phyloP scores from a whole-genome alignment of 2,113 vertebrate species.

The Dasyprocta punctata region DNA sequence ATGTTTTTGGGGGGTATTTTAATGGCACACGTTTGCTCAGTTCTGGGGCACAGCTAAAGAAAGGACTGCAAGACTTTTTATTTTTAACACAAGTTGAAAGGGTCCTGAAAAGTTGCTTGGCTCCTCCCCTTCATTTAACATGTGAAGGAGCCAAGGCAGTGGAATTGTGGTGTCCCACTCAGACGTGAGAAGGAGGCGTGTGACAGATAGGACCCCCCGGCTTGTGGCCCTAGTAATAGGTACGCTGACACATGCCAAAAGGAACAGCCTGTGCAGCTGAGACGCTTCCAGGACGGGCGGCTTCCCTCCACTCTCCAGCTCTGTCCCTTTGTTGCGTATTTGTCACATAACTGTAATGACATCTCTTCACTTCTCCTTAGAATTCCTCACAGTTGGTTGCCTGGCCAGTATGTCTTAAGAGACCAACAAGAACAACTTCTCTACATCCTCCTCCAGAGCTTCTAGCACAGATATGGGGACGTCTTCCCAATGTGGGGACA shows the following conservation, averaged over 20 bases:
- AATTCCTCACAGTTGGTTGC: neutral
- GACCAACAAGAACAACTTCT: neutral
- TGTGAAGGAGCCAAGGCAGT: neutral
- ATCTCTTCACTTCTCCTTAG: neutral
- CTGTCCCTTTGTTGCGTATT: neutral
- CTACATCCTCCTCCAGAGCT: neutral
- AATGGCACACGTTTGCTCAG: neutral
- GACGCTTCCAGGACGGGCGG: neutral
- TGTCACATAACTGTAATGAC: neutral
- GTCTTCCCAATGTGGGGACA: neutral
- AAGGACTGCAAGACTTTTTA: neutral
- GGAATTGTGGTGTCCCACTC: neutral
- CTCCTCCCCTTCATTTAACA: neutral
- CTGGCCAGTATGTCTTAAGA: neutral
- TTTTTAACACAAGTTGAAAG: neutral
- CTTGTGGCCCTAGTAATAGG: too few species aligned
- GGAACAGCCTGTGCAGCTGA: neutral
- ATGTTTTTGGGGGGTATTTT: conserved; percentile 62
- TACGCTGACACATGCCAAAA: neutral
- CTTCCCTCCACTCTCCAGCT: neutral
- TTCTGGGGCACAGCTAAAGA: neutral
- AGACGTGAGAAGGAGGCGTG: neutral
- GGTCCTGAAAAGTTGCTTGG: neutral
- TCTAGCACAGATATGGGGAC: neutral
- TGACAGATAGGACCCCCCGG: neutral